Evolutionary conservation across 2,888 invertebrate species (phyloP).

Genomic region (Charanyca ferruginea): DNA sequence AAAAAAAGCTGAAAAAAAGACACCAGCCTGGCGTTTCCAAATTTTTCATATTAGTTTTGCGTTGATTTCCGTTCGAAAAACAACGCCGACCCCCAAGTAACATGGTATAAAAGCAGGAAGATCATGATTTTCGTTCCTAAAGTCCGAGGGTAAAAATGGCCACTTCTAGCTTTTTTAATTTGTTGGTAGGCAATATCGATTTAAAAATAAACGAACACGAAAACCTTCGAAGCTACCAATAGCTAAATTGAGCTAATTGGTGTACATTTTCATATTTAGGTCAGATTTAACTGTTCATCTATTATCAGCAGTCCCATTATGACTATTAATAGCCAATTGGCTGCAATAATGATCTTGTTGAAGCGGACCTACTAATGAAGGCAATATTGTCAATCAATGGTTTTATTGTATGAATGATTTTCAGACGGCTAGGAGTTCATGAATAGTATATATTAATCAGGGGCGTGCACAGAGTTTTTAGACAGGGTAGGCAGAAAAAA

Average conservation of each 20-base stretch:
- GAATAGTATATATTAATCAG: no score
- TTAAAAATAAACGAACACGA: neutral
- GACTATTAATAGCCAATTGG: conserved; percentile 32
- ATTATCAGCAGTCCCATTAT: conserved; percentile 4
- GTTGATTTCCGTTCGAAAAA: no score
- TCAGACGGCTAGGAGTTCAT: neutral
- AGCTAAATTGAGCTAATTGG: neutral
- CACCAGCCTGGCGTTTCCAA: no score
- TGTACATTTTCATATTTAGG: conserved; percentile 30
- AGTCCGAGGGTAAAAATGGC: no score
- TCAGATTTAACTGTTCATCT: conserved; percentile 5
- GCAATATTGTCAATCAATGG: conserved; percentile 19
- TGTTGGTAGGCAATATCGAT: neutral
- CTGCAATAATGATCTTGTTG: conserved; percentile 22
- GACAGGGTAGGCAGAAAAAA: no score
- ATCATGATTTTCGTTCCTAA: no score
- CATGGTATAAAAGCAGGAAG: no score
- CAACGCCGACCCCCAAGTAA: no score
- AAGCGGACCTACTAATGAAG: conserved; percentile 8
- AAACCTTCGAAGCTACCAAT: neutral
- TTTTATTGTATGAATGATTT: neutral
- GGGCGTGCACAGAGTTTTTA: no score
- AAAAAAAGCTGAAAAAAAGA: no score
- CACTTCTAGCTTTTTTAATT: neutral
- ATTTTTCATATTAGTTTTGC: no score